phyloP scores from a whole-genome alignment of 1,140 invertebrate genomes.

The Dinoponera quadriceps region DNA sequence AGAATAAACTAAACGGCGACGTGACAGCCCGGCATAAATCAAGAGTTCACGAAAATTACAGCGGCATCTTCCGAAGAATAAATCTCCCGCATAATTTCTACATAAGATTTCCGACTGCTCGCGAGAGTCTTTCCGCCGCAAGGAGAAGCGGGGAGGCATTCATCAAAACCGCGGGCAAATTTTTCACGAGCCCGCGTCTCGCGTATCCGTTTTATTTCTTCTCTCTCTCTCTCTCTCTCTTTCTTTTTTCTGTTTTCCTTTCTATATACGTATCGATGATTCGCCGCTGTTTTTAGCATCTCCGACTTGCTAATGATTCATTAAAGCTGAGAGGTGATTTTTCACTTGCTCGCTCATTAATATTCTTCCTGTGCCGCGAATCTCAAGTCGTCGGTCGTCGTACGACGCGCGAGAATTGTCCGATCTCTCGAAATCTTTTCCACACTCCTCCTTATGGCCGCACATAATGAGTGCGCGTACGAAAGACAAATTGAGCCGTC shows the following conservation, averaged over 20 bases:
- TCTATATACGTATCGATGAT: constrained; percentile 18
- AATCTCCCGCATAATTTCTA: not conserved
- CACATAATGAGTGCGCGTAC: constrained; percentile 24
- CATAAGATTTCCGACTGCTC: not conserved
- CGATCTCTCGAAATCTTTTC: constrained; percentile 25
- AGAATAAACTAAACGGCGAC: not conserved
- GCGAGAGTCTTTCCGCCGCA: not conserved
- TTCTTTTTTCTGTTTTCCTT: not conserved
- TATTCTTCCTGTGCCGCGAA: constrained; percentile 42
- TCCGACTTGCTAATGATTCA: constrained; percentile 48
- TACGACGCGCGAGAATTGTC: not conserved
- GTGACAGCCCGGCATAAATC: constrained; percentile 5
- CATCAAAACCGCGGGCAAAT: constrained; percentile 18
- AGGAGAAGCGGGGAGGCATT: constrained; percentile 6
- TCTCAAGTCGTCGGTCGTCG: constrained; percentile 17
- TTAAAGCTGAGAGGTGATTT: constrained; percentile 51
- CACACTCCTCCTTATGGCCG: not conserved
- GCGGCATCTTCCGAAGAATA: not conserved
- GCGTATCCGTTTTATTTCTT: not conserved
- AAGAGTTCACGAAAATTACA: not conserved
- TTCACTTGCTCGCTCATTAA: constrained; percentile 55
- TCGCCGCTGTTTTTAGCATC: constrained; percentile 36
- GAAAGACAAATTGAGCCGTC: not conserved
- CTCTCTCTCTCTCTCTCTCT: not conserved
- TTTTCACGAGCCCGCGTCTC: not conserved